Evolutionary conservation across 1,140 invertebrate species (phyloP), one percentile per base, ranked within the genome.

Genomic region (Scaptomyza pallida): DNA sequence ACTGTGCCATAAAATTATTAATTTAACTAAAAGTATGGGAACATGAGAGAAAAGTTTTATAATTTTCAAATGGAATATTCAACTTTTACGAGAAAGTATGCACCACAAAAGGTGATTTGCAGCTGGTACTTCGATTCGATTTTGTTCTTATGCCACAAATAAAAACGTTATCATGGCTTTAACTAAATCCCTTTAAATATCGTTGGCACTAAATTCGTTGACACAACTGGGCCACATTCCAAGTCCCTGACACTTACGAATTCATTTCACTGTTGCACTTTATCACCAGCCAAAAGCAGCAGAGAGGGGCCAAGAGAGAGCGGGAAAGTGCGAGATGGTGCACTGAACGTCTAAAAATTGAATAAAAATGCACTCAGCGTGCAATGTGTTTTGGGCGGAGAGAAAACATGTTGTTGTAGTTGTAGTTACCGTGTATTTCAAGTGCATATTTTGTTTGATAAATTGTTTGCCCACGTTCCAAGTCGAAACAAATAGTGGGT

Each of bases 381-480:
- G 62, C 75, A 64, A 61, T 72, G n/a, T 55, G 56, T 26, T 26
- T 26, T 5, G 37, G 51, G 51, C 41, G 59, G 51, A 45, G 59
- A 56, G 33, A 52, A 37, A 37, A 37, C n/a, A 2, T 37, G 33
- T n/a, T 37, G 33, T 13, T n/a, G 33, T 35, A 59, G 54, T 57
- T 52, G 51, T 86, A 81, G 56, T 47, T 68, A 61, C 54, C 69
- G 72, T 85, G 69, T 86, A 86, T 86, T 85, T 85, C 74, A 86
- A 85, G 81, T 85, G 81, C 81, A 85, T 85, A 85, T 85, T 85
- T 85, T 86, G 77, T 78, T 85, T 85, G 81, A 85, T 85, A 85
- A 85, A 85, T 85, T 85, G 81, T 86, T 86, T 85, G 77, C 81
- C 81, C 81, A 86, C 77, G 81, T 64, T 74, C 48, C 64, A 65